Conservation (phyloP, 2,888 invertebrate genomes). For the Crossocerus cetratus region DNA sequence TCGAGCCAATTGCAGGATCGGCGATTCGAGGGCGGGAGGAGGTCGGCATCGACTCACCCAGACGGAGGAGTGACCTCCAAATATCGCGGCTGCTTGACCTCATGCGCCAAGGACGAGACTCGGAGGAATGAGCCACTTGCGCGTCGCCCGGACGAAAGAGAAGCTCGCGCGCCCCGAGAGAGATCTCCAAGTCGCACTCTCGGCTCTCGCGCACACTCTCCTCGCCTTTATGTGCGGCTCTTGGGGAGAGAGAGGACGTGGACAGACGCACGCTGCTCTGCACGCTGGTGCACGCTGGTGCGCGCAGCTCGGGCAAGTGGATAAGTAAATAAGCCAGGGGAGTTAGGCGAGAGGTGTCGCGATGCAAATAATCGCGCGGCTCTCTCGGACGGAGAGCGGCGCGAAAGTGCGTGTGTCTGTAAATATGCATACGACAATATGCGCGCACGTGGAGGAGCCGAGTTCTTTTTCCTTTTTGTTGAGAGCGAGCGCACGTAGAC, state of each 20-base stretch:
- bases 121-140: no score
- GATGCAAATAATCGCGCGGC: conserved; percentile 69
- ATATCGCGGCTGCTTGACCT: not conserved
- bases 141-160: no score
- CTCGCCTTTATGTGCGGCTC: not conserved
- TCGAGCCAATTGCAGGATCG: conserved; percentile 25
- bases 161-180: no score
- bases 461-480: conserved; percentile 51
- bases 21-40: conserved; percentile 1
- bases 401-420: conserved; percentile 69
- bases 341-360: conserved; percentile 69
- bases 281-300: conserved; percentile 36
- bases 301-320: conserved; percentile 62
- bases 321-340: conserved; percentile 71
- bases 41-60: conserved; percentile 1
- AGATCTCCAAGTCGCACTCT: no score
- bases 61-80: conserved; percentile 9
- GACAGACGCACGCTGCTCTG: conserved; percentile 13
- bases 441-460: conserved; percentile 32
- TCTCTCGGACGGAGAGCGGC: conserved; percentile 63
- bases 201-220: no score
- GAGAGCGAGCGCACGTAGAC: no score
- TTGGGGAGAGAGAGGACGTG: conserved; percentile 1
- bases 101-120: conserved; percentile 6
- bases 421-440: conserved; percentile 66